phyloP scores from a whole-genome alignment of 2,113 vertebrate genomes.

The Salvator merianae region DNA sequence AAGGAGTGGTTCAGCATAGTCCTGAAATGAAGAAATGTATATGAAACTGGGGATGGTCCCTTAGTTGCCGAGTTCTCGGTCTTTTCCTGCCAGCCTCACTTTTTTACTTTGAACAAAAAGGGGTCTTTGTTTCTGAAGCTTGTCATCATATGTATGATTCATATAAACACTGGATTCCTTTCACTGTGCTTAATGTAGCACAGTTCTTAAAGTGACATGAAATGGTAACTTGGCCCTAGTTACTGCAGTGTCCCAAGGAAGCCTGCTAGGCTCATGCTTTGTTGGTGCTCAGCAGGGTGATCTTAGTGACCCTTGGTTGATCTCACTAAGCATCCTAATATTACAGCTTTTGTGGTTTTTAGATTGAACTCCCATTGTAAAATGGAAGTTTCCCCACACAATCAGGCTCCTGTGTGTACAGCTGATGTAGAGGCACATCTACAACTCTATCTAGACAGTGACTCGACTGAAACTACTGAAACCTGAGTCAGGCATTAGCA shows the following conservation, averaged over 20 bases:
- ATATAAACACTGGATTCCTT: not conserved
- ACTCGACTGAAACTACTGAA: not conserved
- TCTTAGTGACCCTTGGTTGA: not conserved
- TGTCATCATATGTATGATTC: not conserved
- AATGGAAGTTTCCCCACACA: not conserved
- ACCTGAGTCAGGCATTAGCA: not conserved
- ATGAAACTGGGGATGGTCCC: not conserved
- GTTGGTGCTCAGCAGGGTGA: not conserved
- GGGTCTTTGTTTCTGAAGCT: not conserved
- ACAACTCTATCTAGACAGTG: not conserved
- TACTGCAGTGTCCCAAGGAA: not conserved
- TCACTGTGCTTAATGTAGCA: not conserved
- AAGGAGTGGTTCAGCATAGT: constrained; percentile 7
- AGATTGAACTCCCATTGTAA: not conserved
- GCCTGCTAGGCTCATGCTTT: not conserved
- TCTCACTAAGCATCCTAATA: not conserved
- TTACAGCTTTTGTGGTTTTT: not conserved
- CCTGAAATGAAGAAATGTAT: constrained; percentile 15
- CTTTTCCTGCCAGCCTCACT: not conserved
- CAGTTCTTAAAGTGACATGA: not conserved
- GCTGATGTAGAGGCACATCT: not conserved
- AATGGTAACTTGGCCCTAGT: too few relatives aligned
- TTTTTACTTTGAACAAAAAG: not conserved
- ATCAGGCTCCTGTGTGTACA: not conserved
- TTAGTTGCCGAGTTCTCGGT: not conserved